Percentiles rank a stretch among this genome's conserved stretches.
phyloP scores from a whole-genome alignment of 2,113 vertebrate genomes.

The Rhea americana region DNA sequence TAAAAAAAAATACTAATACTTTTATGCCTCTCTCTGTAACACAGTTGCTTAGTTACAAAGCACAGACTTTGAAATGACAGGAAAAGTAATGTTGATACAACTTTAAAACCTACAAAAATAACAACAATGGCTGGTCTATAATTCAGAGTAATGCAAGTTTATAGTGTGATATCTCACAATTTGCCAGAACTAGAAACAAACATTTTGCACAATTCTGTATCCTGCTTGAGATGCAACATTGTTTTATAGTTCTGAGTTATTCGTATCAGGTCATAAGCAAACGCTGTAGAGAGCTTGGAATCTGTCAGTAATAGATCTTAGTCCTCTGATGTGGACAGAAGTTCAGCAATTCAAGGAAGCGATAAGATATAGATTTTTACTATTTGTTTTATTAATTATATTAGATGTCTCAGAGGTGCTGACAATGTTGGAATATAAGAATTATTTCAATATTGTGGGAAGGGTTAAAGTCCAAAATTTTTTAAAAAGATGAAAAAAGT shows the following conservation, averaged over 20 bases:
- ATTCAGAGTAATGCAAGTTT: neutral
- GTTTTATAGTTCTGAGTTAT: neutral
- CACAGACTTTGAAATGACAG: conserved; percentile 1
- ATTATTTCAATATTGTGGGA: neutral
- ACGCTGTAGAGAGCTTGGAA: neutral
- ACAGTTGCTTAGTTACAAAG: conserved; percentile 57
- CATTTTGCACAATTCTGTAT: neutral
- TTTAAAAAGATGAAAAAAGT: neutral
- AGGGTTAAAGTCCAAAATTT: neutral
- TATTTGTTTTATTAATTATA: neutral
- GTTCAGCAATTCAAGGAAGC: neutral
- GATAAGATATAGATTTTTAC: neutral
- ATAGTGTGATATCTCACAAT: neutral
- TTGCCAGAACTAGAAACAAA: neutral
- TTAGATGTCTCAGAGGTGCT: neutral
- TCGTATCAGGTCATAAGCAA: neutral
- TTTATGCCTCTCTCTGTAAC: neutral
- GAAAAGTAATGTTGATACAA: neutral
- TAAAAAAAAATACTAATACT: neutral
- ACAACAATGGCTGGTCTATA: neutral
- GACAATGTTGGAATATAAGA: neutral
- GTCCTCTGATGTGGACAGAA: neutral
- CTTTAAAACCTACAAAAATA: conserved; percentile 2
- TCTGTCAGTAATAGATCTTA: neutral
- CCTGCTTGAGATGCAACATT: neutral